Evolutionary conservation across 2,113 vertebrate species (phyloP).

Genomic region (Spermophilus dauricus): DNA sequence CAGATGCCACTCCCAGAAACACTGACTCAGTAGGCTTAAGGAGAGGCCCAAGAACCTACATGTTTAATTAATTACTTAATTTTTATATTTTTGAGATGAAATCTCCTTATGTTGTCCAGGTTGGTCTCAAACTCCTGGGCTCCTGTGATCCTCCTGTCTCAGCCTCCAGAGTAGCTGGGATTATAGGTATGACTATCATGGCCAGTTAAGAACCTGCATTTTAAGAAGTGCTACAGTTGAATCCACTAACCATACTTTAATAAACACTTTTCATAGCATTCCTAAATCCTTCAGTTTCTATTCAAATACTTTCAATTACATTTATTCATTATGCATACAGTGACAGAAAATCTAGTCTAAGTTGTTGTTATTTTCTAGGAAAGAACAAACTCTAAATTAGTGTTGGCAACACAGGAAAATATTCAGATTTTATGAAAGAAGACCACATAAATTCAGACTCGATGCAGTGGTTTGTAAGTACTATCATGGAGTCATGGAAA

Average conservation of each 20-base stretch:
- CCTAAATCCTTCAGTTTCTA: neutral
- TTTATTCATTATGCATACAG: neutral
- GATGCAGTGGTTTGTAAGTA: neutral
- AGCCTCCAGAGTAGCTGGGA: neutral
- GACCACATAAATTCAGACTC: neutral
- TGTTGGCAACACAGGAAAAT: neutral
- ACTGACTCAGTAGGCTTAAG: neutral
- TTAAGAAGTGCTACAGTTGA: neutral
- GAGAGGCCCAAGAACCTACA: neutral
- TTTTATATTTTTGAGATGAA: no score
- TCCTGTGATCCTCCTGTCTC: neutral
- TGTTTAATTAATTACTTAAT: no score
- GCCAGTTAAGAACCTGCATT: neutral
- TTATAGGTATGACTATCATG: neutral
- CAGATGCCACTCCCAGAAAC: neutral
- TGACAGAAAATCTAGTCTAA: conserved; percentile 6
- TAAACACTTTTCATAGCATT: neutral
- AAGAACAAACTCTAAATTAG: neutral
- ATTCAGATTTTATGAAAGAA: neutral
- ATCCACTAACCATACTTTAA: neutral
- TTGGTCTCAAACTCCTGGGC: neutral
- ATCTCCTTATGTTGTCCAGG: neutral
- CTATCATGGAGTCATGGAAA: neutral
- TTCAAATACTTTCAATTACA: neutral
- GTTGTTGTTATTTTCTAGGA: neutral